Base-by-base conservation (phyloP, 2,113 vertebrate genomes). In the Aplodontia rufa region DNA sequence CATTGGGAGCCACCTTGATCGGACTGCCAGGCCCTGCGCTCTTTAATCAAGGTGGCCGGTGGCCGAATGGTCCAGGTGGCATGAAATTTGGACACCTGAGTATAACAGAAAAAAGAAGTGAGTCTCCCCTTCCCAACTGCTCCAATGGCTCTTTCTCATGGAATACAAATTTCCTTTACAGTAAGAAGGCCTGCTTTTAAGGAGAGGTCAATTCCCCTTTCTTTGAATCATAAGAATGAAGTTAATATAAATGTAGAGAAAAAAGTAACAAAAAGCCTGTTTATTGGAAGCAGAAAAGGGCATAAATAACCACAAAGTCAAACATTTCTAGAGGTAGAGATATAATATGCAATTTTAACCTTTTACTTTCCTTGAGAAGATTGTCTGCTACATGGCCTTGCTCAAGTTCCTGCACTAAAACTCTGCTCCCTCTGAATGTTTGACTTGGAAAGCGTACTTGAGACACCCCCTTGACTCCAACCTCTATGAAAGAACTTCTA, bases 31-130 rank as follows among this genome's bases (percentile, higher is more conserved):
- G 96, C 90, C 97, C 93, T 93, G 89, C 68, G 97, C 97, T 96
- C 97, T 96, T 98, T 97, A 97, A 97, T 97, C 97, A 75, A 95
- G 95, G 96, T 81, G 97, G 97, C 93, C 97, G 95, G 96, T 81
- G 97, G 97, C 93, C 97, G 64, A 90, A 90, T 84, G 78, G 93
- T 96, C 95, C 97, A 98, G 97, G 97, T 93, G 94, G 81, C 37
- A 81, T 66, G 79, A 83, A 90, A 75, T 92, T 84, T 80, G 96
- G 90, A 78, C 92, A 96, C 85, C 26, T 94, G 80, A 10, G 32
- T 30, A 30, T 1, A 89, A 83, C 42, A 66, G 69, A 22, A 78
- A 62, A 84, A 96, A 87, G 86, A 78, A 92, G 82, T 66, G 76
- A 95, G 66, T 58, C 30, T 81, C 87, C 47, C 62, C 62, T 95